phyloP scores from a whole-genome alignment of 2,797 vertebrate species.

The Tamandua tetradactyla region DNA sequence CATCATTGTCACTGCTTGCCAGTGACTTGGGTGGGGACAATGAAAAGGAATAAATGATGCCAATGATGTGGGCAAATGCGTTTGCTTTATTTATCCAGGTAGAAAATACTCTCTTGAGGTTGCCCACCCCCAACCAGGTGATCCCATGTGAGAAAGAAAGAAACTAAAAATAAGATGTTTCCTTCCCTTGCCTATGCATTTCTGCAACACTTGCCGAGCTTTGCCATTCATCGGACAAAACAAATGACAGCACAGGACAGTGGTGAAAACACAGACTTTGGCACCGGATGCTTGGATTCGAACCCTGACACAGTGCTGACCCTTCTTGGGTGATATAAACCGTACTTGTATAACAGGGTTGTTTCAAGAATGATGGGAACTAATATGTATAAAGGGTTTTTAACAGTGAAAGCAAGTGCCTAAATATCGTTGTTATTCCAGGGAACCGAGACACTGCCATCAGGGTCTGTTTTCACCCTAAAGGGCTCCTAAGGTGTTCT shows the following conservation, averaged over 20 bases:
- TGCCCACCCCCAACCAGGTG: rapidly evolving
- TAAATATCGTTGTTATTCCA: neutral
- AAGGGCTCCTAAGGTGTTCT: neutral
- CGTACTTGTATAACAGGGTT: neutral
- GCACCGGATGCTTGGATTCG: neutral
- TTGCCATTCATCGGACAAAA: neutral
- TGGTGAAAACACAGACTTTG: neutral
- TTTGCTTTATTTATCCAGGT: neutral
- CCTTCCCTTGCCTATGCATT: neutral
- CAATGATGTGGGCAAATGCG: neutral
- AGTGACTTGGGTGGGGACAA: neutral
- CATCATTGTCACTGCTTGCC: neutral
- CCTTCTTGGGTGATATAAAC: neutral
- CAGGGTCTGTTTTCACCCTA: neutral
- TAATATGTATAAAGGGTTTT: neutral
- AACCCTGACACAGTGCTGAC: neutral
- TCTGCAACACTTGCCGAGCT: neutral
- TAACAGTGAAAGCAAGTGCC: neutral
- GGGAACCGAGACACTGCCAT: neutral
- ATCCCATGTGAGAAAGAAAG: neutral
- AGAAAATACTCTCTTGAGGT: neutral
- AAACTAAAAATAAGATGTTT: neutral
- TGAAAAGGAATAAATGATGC: neutral
- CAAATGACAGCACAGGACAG: too few relatives aligned
- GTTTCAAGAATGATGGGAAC: neutral